Conservation (phyloP, 2,113 vertebrate species). For the Dromaius novaehollandiae region DNA sequence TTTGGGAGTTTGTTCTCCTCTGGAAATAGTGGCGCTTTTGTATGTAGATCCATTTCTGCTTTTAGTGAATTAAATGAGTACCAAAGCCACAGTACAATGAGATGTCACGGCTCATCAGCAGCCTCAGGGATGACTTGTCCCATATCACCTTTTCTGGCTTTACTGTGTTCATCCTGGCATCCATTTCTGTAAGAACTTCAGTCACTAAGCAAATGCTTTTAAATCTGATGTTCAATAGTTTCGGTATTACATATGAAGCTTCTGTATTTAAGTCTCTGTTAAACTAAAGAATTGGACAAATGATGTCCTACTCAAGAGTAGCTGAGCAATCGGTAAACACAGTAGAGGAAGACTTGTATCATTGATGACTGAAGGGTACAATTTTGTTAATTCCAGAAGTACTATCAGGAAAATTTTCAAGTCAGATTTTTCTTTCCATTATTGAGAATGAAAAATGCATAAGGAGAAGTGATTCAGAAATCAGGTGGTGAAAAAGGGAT, state of each 20-base stretch:
- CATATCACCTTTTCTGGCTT: neutral
- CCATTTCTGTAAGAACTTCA: neutral
- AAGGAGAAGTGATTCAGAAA: neutral
- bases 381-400: neutral
- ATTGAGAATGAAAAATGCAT: neutral
- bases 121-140: neutral
- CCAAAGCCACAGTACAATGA: neutral
- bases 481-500: neutral
- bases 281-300: neutral
- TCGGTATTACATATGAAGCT: neutral
- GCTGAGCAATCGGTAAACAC: neutral
- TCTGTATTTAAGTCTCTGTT: neutral
- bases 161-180: neutral
- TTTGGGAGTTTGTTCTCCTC: neutral
- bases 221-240: neutral
- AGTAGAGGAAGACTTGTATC: neutral
- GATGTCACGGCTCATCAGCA: neutral
- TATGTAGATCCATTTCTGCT: neutral
- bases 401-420: neutral
- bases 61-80: neutral
- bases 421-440: neutral
- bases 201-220: neutral
- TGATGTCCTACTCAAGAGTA: neutral
- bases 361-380: neutral
- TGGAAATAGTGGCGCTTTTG: neutral